Conservation (phyloP, 2,113 vertebrate genomes). For the Ophiodon elongatus region DNA sequence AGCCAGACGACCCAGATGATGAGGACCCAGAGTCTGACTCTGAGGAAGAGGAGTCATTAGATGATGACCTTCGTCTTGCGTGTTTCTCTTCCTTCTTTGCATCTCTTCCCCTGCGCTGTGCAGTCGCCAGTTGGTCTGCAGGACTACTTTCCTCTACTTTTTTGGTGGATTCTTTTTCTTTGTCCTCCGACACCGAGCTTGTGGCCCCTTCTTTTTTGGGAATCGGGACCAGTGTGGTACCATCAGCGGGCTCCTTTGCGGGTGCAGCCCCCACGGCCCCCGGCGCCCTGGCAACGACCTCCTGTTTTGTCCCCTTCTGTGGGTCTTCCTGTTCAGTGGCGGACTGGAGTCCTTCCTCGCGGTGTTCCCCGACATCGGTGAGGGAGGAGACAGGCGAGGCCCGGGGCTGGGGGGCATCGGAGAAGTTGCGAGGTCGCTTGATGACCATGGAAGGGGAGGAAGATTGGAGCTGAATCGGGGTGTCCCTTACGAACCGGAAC, state of each 20-base stretch:
- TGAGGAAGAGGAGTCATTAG: constrained; percentile 80
- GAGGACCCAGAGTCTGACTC: constrained; percentile 84
- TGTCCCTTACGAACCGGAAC: constrained; percentile 80
- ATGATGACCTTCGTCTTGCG: constrained; percentile 69
- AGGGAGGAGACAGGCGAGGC: constrained; percentile 30
- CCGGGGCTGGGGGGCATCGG: constrained; percentile 71
- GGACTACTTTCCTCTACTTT: constrained; percentile 57
- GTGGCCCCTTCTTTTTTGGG: constrained; percentile 35
- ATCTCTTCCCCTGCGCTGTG: constrained; percentile 48
- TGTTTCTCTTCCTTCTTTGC: constrained; percentile 60
- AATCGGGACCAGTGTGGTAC: constrained; percentile 12
- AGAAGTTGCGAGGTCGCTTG: constrained; percentile 80
- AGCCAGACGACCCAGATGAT: constrained; percentile 79
- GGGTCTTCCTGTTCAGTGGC: constrained; percentile 41
- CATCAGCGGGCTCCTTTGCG: constrained; percentile 33
- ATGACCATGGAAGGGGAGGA: constrained; percentile 65
- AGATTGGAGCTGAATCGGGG: constrained; percentile 64
- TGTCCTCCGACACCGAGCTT: constrained; percentile 24
- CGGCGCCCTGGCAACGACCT: constrained; percentile 13
- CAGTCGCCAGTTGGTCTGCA: constrained; percentile 49
- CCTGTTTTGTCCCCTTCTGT: constrained; percentile 46
- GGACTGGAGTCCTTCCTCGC: constrained; percentile 27
- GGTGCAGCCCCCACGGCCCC: constrained; percentile 36
- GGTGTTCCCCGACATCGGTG: constrained; percentile 22
- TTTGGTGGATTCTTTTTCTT: constrained; percentile 54